Evolutionary conservation across 2,113 vertebrate genomes (phyloP), one percentile per base, ranked within the genome.

Genomic region (Chinchilla lanigera): DNA sequence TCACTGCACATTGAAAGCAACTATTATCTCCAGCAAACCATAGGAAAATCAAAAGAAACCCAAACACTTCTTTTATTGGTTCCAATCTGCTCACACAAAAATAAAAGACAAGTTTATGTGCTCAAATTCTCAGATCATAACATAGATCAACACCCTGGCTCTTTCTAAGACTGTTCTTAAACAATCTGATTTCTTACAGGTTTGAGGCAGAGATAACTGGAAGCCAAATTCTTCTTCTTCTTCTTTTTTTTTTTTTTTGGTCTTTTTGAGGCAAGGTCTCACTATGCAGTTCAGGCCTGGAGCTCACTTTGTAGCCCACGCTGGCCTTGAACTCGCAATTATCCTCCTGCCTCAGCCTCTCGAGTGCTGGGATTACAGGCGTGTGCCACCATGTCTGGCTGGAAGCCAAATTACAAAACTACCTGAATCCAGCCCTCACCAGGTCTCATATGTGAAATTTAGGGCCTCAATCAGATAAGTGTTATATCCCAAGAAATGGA

Each of bases 111-210:
- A 88, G n/a, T 67, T 95, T 69, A 90, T 71, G 52, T 44, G 35
- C 52, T 93, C 88, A 85, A 61, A 54, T 54, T 84, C 63, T 95
- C 71, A 71, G 52, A 56, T 61, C 56, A 26, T 38, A 77, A 71
- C 69, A 28, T 35, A 94, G 58, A 73, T 14, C 75, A 38, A 65
- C 47, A 61, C 33, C 14, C 11, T 69, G 38, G 33, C 2, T 28
- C n/a, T 41, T 89, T 58, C 67, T 58, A 77, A 63, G 63, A 73
- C 35, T 60, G 3, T 28, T 4, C 58, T 22, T 44, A 89, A 73
- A 86, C 44, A 81, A 95, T 83, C 24, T 94, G 33, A 77, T 81
- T 87, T 94, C 24, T 96, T 89, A 71, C 33, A 97, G 85, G 24
- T 44, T 60, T 12, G 20, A 61, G 35, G 80, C n/a, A 69, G 60